Base-by-base conservation (phyloP, 2,888 invertebrate species). In the Drosophila buzzatii region DNA sequence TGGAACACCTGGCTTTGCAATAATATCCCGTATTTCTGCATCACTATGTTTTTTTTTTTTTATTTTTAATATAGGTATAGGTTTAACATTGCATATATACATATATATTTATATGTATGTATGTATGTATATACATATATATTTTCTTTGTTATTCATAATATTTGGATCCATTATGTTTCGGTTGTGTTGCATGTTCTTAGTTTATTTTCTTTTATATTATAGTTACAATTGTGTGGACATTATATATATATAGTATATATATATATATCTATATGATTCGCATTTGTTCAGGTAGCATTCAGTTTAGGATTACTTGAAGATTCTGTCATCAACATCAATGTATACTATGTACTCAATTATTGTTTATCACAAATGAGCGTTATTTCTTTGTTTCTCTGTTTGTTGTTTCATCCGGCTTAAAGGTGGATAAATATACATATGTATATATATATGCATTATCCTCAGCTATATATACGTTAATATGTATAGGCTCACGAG, bases 201-300 rank as follows among this genome's bases (percentile, higher is more conserved):
- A 52, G 14, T 20, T 18, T 27, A 5, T 27, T 27, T 27, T 27
- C 27, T 5, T 37, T 35, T 20, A 9, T 20, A 23, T 14, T 35
- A 23, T 37, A 23, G 37, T 53, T 53, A 37, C 20, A 53, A 9
- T 14, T 37, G 23, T 53, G 37, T 53, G 37, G 41, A 23, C 52
- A 14, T 31, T 51, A 51, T 51, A 14, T 31, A 2, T 16, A 0
- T 31, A 49, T 33, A 31, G 66, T 49, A n/a, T n/a, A 49, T n/a
- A n/a, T 62, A 47, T 16, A n/a, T 35, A 16, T 53, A 77, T 56
- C 27, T 51, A 20, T 59, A 65, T 18, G 33, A n/a, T 51, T 51
- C 87, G 31, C 67, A 35, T 67, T 63, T 60, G 55, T 58, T 84
- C 84, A 84, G 90, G 90, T 90, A 83, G 86, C 90, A 76, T 85